Evolutionary conservation across 2,113 vertebrate genomes (phyloP).

Genomic region (Calonectris borealis): DNA sequence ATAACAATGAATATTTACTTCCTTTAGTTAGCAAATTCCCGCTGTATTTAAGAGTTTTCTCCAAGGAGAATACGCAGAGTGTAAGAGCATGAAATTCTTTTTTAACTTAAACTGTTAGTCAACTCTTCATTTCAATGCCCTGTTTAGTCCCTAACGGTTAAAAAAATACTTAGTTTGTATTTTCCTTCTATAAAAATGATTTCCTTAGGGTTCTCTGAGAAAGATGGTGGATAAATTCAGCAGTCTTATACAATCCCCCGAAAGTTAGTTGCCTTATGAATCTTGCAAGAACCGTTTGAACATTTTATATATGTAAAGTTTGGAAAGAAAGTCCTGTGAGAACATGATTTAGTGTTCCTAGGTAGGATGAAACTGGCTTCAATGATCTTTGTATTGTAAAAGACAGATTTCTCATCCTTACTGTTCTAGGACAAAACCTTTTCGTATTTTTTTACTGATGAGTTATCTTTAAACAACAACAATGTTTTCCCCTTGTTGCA

Average conservation of each 20-base stretch:
- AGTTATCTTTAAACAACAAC: not conserved
- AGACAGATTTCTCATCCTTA: not conserved
- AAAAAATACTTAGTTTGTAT: not conserved
- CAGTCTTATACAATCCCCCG: not conserved
- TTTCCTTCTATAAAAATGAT: not conserved
- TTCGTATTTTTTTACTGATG: not conserved
- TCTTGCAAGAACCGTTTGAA: not conserved
- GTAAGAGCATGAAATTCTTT: not conserved
- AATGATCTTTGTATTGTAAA: not conserved
- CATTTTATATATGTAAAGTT: not conserved
- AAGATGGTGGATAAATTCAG: not conserved
- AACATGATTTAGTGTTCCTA: not conserved
- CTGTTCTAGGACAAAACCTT: not conserved
- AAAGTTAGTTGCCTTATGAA: not conserved
- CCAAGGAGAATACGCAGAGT: not conserved
- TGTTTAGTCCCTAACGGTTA: not conserved
- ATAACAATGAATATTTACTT: constrained; percentile 15
- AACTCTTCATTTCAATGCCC: constrained; percentile 1
- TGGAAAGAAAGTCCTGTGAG: not conserved
- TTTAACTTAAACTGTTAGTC: not conserved
- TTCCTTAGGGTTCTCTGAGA: not conserved
- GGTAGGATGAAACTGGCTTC: not conserved
- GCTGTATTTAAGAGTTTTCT: not conserved
- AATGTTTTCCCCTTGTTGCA: not conserved
- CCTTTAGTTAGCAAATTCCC: not conserved